phyloP scores from a whole-genome alignment of 35 echinoderm and acorn worm genomes.

The Patiria miniata region DNA sequence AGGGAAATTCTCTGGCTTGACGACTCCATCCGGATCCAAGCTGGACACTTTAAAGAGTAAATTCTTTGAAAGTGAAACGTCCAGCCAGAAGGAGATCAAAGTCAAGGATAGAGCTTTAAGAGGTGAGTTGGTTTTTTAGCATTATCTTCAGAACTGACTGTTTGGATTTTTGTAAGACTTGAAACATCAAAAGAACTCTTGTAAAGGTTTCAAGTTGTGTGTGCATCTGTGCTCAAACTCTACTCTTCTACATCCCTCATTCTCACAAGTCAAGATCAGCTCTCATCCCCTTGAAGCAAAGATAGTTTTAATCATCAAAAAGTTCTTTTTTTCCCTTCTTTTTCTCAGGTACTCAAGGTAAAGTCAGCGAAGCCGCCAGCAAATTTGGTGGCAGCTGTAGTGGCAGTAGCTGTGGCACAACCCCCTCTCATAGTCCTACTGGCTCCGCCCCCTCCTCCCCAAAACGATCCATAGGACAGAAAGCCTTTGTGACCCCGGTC shows the following conservation, averaged over 20 bases:
- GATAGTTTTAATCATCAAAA: no score
- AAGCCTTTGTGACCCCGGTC: background rate
- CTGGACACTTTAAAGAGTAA: background rate
- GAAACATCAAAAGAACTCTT: no score
- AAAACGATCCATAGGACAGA: background rate
- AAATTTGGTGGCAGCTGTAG: constrained; percentile 20
- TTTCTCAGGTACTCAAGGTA: background rate
- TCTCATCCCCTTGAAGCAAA: no score
- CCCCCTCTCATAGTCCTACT: background rate
- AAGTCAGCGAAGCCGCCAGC: background rate
- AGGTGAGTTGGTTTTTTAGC: background rate
- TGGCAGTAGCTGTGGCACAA: background rate
- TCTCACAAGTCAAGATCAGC: no score
- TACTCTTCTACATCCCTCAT: no score
- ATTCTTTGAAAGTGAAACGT: background rate
- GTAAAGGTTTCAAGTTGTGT: no score
- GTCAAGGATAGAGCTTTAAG: background rate
- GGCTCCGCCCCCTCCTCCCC: constrained; percentile 6
- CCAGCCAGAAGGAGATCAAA: background rate
- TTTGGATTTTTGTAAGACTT: no score
- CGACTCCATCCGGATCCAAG: background rate
- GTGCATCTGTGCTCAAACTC: no score
- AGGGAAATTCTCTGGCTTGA: background rate
- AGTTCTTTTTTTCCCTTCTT: no score
- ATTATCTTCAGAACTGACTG: no score